Percentiles rank a stretch among this genome's conserved stretches.
Evolutionary conservation across 2,797 vertebrate genomes (phyloP).

Genomic region (Liasis olivaceus): DNA sequence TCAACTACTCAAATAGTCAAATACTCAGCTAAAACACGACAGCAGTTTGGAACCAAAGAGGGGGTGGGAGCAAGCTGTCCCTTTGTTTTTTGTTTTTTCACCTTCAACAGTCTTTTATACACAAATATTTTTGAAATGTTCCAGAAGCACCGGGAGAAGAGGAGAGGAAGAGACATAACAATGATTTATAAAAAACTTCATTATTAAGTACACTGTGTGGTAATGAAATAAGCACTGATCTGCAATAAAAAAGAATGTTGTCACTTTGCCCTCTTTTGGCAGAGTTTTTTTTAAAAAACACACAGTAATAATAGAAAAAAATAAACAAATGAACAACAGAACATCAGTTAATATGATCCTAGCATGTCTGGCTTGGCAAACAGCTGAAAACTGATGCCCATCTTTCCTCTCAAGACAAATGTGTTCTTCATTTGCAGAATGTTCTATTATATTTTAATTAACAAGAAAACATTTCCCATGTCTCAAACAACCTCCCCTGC

Average conservation of each 20-base stretch:
- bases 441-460: background rate
- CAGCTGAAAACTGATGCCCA: background rate
- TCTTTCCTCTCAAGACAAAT: background rate
- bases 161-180: background rate
- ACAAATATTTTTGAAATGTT: conserved; percentile 38
- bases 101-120: background rate
- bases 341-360: conserved; percentile 8
- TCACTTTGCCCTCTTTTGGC: conserved; percentile 9
- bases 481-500: background rate
- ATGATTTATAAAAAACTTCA: conserved; percentile 2
- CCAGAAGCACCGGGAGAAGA: conserved; percentile 27
- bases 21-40: background rate
- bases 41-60: background rate
- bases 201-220: conserved; percentile 20
- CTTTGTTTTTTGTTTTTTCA: background rate
- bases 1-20: background rate
- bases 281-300: background rate
- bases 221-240: conserved; percentile 19
- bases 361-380: background rate
- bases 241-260: background rate
- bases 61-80: background rate
- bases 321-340: conserved; percentile 12
- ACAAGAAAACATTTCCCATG: background rate
- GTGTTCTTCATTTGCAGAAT: background rate
- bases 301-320: background rate